Percentiles rank a stretch among this genome's conserved stretches.
phyloP scores from a whole-genome alignment of 2,888 invertebrate genomes.

The Tipula helvola region DNA sequence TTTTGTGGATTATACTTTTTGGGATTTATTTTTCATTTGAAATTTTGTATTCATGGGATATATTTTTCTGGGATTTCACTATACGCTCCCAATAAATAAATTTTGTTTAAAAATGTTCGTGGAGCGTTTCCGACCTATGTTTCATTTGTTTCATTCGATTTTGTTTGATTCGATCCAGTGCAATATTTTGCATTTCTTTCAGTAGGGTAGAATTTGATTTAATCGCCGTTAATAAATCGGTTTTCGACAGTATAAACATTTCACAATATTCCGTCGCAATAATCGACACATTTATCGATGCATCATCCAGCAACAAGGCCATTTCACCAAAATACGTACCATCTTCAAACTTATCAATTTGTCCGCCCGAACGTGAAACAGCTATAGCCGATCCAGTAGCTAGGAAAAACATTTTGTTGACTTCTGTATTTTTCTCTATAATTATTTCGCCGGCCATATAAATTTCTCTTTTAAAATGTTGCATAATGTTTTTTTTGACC shows the following conservation, averaged over 20 bases:
- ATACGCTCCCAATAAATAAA: too few relatives aligned
- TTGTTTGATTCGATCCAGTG: background rate
- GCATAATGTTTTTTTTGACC: constrained; percentile 39
- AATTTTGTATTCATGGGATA: too few relatives aligned
- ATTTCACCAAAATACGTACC: constrained; percentile 40
- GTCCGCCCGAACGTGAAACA: background rate
- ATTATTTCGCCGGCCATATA: constrained; percentile 42
- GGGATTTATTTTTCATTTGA: too few relatives aligned
- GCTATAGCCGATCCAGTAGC: constrained; percentile 42
- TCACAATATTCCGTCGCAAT: constrained; percentile 34
- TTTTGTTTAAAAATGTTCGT: too few relatives aligned
- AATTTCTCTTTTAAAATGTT: constrained; percentile 37
- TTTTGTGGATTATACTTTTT: too few relatives aligned
- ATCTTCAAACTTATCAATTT: constrained; percentile 27
- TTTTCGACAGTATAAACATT: constrained; percentile 29
- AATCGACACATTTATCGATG: constrained; percentile 23
- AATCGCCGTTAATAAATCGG: constrained; percentile 12
- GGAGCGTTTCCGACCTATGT: too few relatives aligned
- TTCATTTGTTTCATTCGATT: too few relatives aligned
- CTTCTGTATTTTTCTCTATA: constrained; percentile 37
- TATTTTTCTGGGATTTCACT: too few relatives aligned
- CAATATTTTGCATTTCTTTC: constrained; percentile 8
- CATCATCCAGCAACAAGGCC: constrained; percentile 32
- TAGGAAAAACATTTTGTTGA: constrained; percentile 45
- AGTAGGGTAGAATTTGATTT: constrained; percentile 9